phyloP scores from a whole-genome alignment of 2,888 invertebrate species.

The Rhopalosiphum nymphaeae region DNA sequence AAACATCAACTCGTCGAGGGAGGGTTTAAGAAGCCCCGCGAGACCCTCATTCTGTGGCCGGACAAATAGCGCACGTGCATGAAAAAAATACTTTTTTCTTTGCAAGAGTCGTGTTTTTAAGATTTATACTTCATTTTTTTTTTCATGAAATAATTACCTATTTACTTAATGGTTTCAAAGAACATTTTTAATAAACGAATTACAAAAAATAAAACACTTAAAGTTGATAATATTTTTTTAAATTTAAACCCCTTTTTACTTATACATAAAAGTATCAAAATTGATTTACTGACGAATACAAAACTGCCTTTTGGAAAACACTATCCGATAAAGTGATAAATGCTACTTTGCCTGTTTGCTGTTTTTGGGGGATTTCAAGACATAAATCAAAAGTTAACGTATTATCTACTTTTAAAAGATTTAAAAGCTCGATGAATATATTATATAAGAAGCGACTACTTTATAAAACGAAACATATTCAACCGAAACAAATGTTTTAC shows the following conservation, averaged over 20 bases:
- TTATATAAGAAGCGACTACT: neutral
- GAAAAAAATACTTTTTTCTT: neutral
- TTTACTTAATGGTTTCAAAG: neutral
- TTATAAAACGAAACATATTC: neutral
- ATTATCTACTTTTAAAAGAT: conserved; percentile 19
- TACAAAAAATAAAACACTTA: conserved; percentile 10
- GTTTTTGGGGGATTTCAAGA: neutral
- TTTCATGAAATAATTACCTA: conserved; percentile 2
- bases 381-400: conserved; percentile 25
- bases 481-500: neutral
- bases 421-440: neutral
- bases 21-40: conserved; percentile 53
- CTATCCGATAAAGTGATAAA: neutral
- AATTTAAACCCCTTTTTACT: neutral
- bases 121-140: neutral
- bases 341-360: neutral
- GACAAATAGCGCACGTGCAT: conserved; percentile 24
- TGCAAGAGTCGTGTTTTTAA: neutral
- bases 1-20: conserved; percentile 18
- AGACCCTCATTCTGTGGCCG: conserved; percentile 30
- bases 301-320: neutral
- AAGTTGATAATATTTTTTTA: neutral
- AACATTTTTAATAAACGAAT: neutral
- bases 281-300: conserved; percentile 27
- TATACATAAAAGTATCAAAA: conserved; percentile 26